Percentiles rank a stretch among this genome's conserved stretches.
Evolutionary conservation across 2,113 vertebrate genomes (phyloP).

Genomic region (Pangasianodon hypophthalmus): DNA sequence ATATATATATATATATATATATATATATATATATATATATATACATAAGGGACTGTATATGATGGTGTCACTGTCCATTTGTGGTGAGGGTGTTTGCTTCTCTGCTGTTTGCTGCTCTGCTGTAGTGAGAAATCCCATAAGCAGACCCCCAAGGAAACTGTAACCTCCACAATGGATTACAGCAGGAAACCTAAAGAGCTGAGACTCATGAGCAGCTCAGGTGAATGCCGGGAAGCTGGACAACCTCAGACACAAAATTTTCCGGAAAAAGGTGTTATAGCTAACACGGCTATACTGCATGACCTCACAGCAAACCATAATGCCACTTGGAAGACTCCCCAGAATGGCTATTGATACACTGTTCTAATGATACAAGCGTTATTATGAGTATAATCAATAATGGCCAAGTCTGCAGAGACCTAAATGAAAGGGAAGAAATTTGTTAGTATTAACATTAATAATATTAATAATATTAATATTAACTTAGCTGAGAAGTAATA

Average conservation of each 20-base stretch:
- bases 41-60: constrained; percentile 7
- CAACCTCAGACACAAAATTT: constrained; percentile 58
- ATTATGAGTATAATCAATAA: constrained; percentile 56
- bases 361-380: constrained; percentile 18
- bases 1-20: too few species aligned
- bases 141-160: constrained; percentile 68
- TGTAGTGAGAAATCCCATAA: constrained; percentile 63
- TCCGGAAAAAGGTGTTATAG: constrained; percentile 71
- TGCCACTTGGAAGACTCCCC: constrained; percentile 61
- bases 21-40: too few species aligned
- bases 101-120: constrained; percentile 58
- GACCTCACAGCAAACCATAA: constrained; percentile 64
- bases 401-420: constrained; percentile 42
- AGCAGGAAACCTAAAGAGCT: constrained; percentile 72
- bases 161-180: constrained; percentile 76
- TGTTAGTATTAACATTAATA: constrained; percentile 37
- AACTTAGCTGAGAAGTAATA: too few species aligned
- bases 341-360: constrained; percentile 10
- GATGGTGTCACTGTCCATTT: constrained; percentile 52
- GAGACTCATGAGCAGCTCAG: constrained; percentile 55
- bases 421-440: constrained; percentile 28
- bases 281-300: constrained; percentile 50
- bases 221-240: constrained; percentile 69
- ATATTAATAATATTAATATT: constrained; percentile 12
- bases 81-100: constrained; percentile 63